Conservation (phyloP, 92 coral and sea anemone species). For the Desmophyllum pertusum region DNA sequence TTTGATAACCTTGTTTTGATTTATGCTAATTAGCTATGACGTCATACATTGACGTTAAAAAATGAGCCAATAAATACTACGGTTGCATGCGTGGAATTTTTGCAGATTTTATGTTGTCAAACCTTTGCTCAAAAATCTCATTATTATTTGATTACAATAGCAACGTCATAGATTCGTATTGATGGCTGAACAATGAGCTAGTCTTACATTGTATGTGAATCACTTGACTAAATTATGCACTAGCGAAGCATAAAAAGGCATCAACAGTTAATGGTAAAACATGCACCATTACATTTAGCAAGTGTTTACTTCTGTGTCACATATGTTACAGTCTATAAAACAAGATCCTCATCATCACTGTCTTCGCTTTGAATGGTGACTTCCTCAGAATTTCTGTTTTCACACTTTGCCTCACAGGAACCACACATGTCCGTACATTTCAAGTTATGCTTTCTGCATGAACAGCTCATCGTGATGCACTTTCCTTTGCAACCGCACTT, state of each 20-base stretch:
- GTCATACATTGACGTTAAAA: conserved; percentile 15
- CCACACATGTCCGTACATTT: conserved; percentile 66
- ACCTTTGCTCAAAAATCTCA: too few species aligned
- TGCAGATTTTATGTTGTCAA: too few species aligned
- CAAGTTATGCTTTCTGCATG: conserved; percentile 60
- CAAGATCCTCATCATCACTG: conserved; percentile 37
- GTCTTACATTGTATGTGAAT: too few species aligned
- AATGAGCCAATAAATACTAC: too few species aligned
- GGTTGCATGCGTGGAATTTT: too few species aligned
- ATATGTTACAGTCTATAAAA: conserved; percentile 11
- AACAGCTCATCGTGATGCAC: conserved; percentile 62
- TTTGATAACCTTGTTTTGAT: not conserved
- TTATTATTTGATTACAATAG: too few species aligned
- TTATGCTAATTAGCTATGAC: not conserved
- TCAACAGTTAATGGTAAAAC: conserved; percentile 21
- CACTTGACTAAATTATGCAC: conserved; percentile 14
- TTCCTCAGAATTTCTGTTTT: conserved; percentile 27
- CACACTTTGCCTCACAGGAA: conserved; percentile 45
- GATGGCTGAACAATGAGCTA: not conserved
- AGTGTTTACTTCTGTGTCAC: conserved; percentile 29
- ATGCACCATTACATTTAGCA: not conserved
- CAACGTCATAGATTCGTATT: conserved; percentile 13
- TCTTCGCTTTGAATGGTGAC: not conserved
- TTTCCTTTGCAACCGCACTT: conserved; percentile 60
- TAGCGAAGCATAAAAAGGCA: not conserved